Evolutionary conservation across 2,797 vertebrate genomes (phyloP), one percentile per base, ranked within the genome.

Genomic region (Pterois miles): DNA sequence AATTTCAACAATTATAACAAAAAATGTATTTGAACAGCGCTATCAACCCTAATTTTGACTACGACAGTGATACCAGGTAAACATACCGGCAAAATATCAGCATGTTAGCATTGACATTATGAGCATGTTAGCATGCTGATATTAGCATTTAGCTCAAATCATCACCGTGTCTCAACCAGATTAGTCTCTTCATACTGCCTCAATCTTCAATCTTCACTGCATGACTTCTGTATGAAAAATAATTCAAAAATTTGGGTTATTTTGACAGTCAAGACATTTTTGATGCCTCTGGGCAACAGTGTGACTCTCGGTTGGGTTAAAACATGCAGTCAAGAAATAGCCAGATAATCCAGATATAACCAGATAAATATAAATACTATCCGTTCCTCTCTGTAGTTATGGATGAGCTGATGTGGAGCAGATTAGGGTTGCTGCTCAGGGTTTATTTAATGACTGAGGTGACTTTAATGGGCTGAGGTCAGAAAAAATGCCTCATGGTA

Each of bases 361-460:
- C n/a, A 71, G 12, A 60, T 12, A 69, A 53, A 68, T 12, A 58
- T 12, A 69, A 53, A 68, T 12, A 58, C 53, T 46, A 8, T 66
- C 53, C 25, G 3, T 18, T 62, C 38, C 58, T 65, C 25, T 53
- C 36, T 58, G 38, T 14, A 27, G 69, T 71, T 66, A 48, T 87
- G 80, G 90, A 89, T 81, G 86, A 74, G 81, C 62, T 70, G 79
- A 78, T 54, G 65, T 18, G 77, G 90, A 87, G 65, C 86, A 81
- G 83, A 88, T 90, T 89, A 87, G 31, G 52, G 74, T 25, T 48
- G 33, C 29, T 48, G 33, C 12, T 9, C 7, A 1, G 80, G 38
- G 29, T 83, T 89, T 72, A 88, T 86, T 88, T 86, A 89, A 88
- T 85, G 79, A 87, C 62, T 74, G n/a, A n/a, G n/a, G n/a, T n/a